Conservation (phyloP, 2,113 vertebrate species). For the Suricata suricatta region DNA sequence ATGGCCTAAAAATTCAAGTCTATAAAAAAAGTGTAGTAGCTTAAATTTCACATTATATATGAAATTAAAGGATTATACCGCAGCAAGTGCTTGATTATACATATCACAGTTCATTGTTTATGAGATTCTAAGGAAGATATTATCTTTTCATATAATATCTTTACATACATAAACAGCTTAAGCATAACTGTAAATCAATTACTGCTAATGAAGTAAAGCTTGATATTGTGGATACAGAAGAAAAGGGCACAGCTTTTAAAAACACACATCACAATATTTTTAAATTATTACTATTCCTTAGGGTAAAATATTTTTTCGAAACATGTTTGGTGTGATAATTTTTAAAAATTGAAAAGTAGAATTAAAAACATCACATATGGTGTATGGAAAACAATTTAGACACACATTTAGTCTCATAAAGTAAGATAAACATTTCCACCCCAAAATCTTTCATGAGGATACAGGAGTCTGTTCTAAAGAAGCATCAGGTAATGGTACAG, state of each 20-base stretch:
- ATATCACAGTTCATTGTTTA: neutral
- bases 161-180: neutral
- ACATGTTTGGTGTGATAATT: neutral
- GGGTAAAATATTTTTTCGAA: neutral
- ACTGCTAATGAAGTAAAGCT: neutral
- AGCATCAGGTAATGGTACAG: neutral
- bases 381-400: neutral
- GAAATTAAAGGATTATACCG: neutral
- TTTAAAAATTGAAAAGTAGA: neutral
- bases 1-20: neutral
- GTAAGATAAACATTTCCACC: neutral
- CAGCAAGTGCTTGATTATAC: neutral
- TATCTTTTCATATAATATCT: neutral
- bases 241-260: neutral
- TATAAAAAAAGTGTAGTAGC: neutral
- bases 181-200: neutral
- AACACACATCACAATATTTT: neutral
- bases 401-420: neutral
- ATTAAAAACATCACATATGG: neutral
- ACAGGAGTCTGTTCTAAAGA: neutral
- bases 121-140: neutral
- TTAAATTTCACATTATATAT: slow-evolving; percentile 23
- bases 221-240: neutral
- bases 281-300: neutral
- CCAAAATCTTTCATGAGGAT: neutral